Evolutionary conservation across 2,797 vertebrate genomes (phyloP).

Genomic region (Coregonus ussuriensis): DNA sequence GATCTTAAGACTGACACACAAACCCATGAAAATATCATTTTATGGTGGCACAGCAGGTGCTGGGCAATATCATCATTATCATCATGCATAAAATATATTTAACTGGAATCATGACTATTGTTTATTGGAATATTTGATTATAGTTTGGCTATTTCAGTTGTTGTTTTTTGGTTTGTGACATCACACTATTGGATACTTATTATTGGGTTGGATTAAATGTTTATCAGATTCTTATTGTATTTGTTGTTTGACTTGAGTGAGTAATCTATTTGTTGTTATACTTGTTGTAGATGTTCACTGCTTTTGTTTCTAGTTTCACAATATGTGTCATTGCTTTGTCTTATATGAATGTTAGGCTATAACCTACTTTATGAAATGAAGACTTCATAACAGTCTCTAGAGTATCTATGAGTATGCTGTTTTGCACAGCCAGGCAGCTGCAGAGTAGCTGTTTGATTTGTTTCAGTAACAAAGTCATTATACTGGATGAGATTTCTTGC

Average conservation of each 20-base stretch:
- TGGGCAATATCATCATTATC: conserved; percentile 50
- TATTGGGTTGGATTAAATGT: background rate
- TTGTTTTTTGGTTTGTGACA: background rate
- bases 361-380: background rate
- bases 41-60: conserved; percentile 66
- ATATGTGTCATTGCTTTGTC: background rate
- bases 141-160: background rate
- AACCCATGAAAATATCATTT: conserved; percentile 72
- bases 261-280: background rate
- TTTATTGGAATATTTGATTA: conserved; percentile 4
- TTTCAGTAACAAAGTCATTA: conserved; percentile 70
- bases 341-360: too few relatives aligned
- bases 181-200: background rate
- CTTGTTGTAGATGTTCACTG: background rate
- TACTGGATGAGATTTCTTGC: conserved; percentile 70
- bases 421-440: conserved; percentile 26
- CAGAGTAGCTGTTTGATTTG: conserved; percentile 57
- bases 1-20: conserved; percentile 68
- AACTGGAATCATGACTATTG: background rate
- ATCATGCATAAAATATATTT: conserved; percentile 19
- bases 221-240: background rate
- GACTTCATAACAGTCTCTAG: conserved; percentile 18
- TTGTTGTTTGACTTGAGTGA: background rate
- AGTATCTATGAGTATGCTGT: conserved; percentile 57
- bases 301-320: background rate